Evolutionary conservation across 2,113 vertebrate genomes (phyloP).

Genomic region (Callorhinus ursinus): DNA sequence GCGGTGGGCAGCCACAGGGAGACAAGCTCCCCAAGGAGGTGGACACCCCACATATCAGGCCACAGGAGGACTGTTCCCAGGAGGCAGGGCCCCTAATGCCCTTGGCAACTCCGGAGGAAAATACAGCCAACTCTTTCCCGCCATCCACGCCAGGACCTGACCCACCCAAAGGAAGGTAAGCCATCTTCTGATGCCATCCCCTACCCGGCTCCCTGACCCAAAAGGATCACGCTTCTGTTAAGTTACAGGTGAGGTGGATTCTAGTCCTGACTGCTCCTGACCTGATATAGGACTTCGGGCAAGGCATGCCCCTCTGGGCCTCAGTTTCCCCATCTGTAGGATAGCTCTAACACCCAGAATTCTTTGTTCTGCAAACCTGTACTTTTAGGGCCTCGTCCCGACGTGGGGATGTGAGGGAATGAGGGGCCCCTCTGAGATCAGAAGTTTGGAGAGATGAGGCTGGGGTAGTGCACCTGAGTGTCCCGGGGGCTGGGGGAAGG

Average conservation of each 20-base stretch:
- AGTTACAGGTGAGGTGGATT: neutral
- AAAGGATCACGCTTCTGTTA: neutral
- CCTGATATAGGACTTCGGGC: too few species aligned
- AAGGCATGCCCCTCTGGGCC: neutral
- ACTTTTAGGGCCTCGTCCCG: neutral
- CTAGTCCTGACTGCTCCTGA: neutral
- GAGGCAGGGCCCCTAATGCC: neutral
- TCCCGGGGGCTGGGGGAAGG: neutral
- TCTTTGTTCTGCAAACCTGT: neutral
- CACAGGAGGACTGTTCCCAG: neutral
- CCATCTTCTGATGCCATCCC: neutral
- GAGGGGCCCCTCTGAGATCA: neutral
- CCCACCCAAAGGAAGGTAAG: constrained; percentile 40
- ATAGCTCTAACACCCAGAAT: neutral
- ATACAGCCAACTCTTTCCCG: neutral
- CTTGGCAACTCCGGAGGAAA: neutral
- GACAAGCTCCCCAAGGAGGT: neutral
- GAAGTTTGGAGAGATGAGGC: neutral
- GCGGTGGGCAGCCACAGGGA: neutral
- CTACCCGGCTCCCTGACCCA: neutral
- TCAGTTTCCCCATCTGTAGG: neutral
- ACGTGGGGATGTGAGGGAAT: neutral
- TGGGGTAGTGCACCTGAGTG: neutral
- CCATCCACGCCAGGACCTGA: neutral
- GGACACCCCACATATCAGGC: neutral